A percentile compares a stretch with the other conserved stretches of the same genome.
These are phyloP conservation scores for Trachythela sp. DNA, from an alignment of 64 coral and sea anemone genomes.

Conservation along the genomic window DNA sequence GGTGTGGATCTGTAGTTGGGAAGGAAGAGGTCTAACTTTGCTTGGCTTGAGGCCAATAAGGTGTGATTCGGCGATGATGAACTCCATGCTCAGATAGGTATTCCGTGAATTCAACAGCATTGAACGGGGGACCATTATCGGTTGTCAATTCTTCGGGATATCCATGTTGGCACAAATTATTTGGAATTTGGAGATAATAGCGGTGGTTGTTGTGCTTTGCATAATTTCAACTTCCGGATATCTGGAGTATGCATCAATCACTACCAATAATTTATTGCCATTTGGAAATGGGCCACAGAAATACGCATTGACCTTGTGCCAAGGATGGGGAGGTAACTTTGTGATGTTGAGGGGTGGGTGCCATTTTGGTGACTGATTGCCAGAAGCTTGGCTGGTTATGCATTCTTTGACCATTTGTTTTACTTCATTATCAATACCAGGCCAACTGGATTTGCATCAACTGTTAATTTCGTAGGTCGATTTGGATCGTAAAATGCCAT, in stretches of 20 bases:
- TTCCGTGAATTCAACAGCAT: background rate
- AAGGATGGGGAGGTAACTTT: too few relatives aligned
- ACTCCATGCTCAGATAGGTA: background rate
- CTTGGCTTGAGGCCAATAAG: background rate
- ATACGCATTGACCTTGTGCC: too few relatives aligned
- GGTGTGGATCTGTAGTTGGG: background rate
- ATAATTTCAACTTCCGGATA: background rate
- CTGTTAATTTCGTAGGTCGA: too few relatives aligned
- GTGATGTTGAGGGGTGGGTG: too few relatives aligned
- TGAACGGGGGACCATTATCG: conserved; percentile 8
- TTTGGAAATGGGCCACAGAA: too few relatives aligned
- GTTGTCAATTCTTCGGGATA: background rate
- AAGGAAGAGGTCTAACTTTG: background rate
- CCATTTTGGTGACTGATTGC: too few relatives aligned
- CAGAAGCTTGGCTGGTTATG: too few relatives aligned
- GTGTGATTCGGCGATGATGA: background rate
- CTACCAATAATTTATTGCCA: background rate
- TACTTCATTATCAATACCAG: too few relatives aligned
- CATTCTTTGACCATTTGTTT: too few relatives aligned
- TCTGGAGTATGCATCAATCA: background rate
- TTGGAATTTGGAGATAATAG: background rate
- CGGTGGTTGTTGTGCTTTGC: background rate
- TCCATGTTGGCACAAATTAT: background rate
- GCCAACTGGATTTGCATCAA: too few relatives aligned
- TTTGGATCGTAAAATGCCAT: too few relatives aligned